Conservation (phyloP, 2,797 vertebrate genomes). For the Spheniscus humboldti region DNA sequence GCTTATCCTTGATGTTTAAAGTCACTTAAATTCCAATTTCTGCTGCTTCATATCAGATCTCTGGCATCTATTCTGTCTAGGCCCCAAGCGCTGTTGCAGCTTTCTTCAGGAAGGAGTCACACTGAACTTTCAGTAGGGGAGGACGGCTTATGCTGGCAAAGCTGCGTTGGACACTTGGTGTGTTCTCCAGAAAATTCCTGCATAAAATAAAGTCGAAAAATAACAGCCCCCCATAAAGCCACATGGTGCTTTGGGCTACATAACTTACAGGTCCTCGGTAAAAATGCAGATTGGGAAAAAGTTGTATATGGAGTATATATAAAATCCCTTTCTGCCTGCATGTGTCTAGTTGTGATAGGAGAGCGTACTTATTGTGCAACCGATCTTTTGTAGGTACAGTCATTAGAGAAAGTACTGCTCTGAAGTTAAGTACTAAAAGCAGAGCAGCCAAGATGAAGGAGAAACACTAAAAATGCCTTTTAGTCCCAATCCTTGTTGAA, state of each 20-base stretch:
- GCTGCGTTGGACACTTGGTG: not conserved
- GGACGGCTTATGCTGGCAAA: not conserved
- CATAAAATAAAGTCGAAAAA: not conserved
- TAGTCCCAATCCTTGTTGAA: not conserved
- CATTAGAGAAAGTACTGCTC: not conserved
- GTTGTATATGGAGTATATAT: not conserved
- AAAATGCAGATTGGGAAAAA: not conserved
- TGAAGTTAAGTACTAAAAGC: not conserved
- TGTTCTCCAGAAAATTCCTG: not conserved
- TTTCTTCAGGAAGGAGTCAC: not conserved
- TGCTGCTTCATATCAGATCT: not conserved
- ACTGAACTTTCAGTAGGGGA: not conserved
- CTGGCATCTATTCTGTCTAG: not conserved
- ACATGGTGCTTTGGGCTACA: not conserved
- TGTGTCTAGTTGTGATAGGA: not conserved
- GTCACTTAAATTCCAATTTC: not conserved
- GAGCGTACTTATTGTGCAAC: not conserved
- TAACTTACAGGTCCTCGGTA: not conserved
- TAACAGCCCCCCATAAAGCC: not conserved
- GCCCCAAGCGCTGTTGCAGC: not conserved
- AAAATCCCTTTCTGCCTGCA: not conserved
- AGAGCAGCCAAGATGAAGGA: not conserved
- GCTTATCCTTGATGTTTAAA: not conserved
- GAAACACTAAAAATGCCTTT: not conserved
- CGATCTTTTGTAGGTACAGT: not conserved